Evolutionary conservation across 2,888 invertebrate genomes (phyloP).

Genomic region (Andrena camellia): DNA sequence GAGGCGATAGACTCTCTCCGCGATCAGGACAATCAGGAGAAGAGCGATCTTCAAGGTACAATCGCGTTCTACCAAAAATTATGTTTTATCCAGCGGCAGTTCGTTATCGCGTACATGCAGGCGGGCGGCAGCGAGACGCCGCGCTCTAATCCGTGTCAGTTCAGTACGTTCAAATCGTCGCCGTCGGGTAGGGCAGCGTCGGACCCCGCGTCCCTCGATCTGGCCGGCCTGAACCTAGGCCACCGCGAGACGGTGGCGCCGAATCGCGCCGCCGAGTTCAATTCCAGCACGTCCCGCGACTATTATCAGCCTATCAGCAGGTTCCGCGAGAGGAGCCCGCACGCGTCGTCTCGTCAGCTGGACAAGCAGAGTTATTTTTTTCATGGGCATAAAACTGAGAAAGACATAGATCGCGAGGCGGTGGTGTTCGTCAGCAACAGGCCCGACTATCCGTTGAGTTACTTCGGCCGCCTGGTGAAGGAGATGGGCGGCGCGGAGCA

Average conservation of each 20-base stretch:
- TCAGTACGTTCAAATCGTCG: constrained; percentile 80
- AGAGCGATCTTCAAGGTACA: constrained; percentile 82
- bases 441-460: constrained; percentile 64
- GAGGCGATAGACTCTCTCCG: constrained; percentile 78
- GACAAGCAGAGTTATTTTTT: constrained; percentile 82
- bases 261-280: constrained; percentile 63
- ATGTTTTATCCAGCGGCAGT: constrained; percentile 82
- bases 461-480: constrained; percentile 68
- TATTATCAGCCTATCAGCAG: constrained; percentile 44
- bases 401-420: constrained; percentile 76
- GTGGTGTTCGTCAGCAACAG: constrained; percentile 59
- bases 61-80: constrained; percentile 83
- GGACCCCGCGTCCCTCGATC: constrained; percentile 69
- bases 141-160: constrained; percentile 73
- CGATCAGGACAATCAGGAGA: constrained; percentile 83
- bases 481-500: constrained; percentile 51
- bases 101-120: constrained; percentile 62
- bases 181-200: constrained; percentile 59
- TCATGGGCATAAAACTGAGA: constrained; percentile 82
- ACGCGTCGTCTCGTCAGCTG: constrained; percentile 66
- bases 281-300: constrained; percentile 57
- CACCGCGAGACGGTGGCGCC: constrained; percentile 68
- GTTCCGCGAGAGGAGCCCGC: constrained; percentile 63
- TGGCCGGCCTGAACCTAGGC: constrained; percentile 74
- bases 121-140: constrained; percentile 55